Percentiles rank a stretch among this genome's conserved stretches.
phyloP scores from a whole-genome alignment of 2,888 invertebrate species.

The Ceriagrion tenellum region DNA sequence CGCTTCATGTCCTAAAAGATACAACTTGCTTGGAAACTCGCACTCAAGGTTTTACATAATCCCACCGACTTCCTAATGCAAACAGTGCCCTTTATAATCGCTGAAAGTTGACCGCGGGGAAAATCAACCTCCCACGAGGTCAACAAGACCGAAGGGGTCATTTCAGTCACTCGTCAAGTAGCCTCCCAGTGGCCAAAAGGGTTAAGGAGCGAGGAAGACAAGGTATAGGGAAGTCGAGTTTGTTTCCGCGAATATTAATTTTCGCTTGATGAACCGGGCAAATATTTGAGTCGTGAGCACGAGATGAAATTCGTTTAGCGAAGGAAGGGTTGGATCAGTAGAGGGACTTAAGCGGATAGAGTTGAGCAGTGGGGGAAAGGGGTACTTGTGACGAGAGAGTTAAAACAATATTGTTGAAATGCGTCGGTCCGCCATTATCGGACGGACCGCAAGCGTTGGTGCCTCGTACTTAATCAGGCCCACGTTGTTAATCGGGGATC shows the following conservation, averaged over 20 bases:
- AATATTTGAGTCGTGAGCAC: background rate
- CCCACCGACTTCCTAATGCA: background rate
- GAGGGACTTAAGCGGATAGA: background rate
- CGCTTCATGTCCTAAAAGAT: background rate
- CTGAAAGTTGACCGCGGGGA: background rate
- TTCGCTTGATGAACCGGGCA: background rate
- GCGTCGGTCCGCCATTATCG: background rate
- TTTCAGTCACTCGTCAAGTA: background rate
- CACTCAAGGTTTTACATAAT: background rate
- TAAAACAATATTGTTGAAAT: background rate
- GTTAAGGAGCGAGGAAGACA: too few species aligned
- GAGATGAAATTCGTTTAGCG: background rate
- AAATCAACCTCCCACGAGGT: background rate
- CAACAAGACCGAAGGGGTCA: background rate
- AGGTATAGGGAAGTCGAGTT: background rate
- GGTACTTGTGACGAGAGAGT: background rate
- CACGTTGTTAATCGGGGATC: background rate
- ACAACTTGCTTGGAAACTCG: background rate
- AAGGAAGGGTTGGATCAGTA: background rate
- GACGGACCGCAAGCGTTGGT: background rate
- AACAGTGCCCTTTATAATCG: background rate
- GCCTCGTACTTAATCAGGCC: background rate
- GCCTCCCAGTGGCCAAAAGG: too few species aligned
- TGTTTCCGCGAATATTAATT: background rate
- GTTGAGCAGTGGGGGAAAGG: background rate